These are phyloP conservation scores for Aporophyla nigra DNA, from an alignment of 2,888 invertebrate species.

Conservation along the genomic window DNA sequence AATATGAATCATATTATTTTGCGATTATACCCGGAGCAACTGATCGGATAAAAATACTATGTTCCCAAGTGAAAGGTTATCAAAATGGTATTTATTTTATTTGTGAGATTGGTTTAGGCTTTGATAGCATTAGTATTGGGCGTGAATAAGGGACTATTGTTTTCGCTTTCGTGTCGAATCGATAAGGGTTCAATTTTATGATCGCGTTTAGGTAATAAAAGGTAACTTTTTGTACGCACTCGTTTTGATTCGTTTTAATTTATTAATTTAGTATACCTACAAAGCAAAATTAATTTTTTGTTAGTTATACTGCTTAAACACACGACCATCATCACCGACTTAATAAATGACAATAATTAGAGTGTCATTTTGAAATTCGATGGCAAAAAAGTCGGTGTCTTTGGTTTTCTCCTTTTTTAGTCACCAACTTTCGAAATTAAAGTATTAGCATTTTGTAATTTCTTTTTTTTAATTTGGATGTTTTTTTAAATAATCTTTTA, in stretches of 20 bases:
- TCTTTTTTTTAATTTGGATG: too few species aligned
- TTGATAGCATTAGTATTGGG: conserved; percentile 13
- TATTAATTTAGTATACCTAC: background rate
- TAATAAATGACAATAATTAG: too few species aligned
- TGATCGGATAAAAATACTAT: conserved; percentile 43
- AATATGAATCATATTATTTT: conserved; percentile 55
- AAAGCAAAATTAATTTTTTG: background rate
- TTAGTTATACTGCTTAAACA: background rate
- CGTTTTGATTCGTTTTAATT: background rate
- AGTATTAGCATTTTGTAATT: too few species aligned
- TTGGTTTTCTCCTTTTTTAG: too few species aligned
- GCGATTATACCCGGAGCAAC: conserved; percentile 39
- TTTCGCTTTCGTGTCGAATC: conserved; percentile 13
- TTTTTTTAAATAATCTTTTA: too few species aligned
- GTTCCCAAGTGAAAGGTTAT: conserved; percentile 31
- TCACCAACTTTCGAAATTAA: too few species aligned
- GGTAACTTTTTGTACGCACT: background rate
- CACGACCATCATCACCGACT: too few species aligned
- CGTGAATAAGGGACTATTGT: conserved; percentile 7
- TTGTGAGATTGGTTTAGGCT: conserved; percentile 27
- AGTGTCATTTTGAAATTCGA: too few species aligned
- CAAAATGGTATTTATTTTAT: conserved; percentile 34
- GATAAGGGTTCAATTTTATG: conserved; percentile 8
- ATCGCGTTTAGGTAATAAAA: background rate
- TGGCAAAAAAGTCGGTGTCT: too few species aligned